phyloP scores from a whole-genome alignment of 2,797 vertebrate genomes.

The Allobates femoralis region DNA sequence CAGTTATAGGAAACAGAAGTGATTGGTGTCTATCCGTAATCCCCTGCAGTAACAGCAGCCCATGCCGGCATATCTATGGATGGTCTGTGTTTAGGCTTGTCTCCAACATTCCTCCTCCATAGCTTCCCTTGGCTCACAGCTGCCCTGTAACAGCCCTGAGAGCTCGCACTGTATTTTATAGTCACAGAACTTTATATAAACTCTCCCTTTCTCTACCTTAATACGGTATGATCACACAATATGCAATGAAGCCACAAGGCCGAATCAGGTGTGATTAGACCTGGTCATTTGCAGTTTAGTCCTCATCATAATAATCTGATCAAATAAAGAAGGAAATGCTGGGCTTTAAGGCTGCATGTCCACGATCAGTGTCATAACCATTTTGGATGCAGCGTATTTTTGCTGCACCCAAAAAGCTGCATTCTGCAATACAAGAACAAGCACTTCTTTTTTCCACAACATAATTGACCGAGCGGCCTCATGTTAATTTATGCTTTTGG shows the following conservation, averaged over 20 bases:
- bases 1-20: conserved; percentile 9
- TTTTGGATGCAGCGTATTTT: too few relatives aligned
- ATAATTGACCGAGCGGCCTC: too few relatives aligned
- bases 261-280: not conserved
- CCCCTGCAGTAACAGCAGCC: conserved; percentile 37
- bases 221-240: not conserved
- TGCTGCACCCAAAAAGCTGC: too few relatives aligned
- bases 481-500: too few relatives aligned
- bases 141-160: conserved; percentile 29
- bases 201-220: not conserved
- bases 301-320: not conserved
- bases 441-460: too few relatives aligned
- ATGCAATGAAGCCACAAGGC: not conserved
- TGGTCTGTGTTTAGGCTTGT: conserved; percentile 42
- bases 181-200: not conserved
- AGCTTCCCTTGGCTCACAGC: conserved; percentile 29
- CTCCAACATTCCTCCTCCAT: conserved; percentile 59
- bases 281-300: not conserved
- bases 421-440: too few relatives aligned
- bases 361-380: too few relatives aligned
- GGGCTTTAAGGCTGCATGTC: not conserved
- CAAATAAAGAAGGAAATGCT: not conserved
- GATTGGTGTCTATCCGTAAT: conserved; percentile 14
- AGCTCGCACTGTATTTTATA: not conserved
- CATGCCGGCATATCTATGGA: conserved; percentile 18